Evolutionary conservation across 1,140 invertebrate genomes (phyloP), one percentile per base, ranked within the genome.

Genomic region (Camponotus pennsylvanicus): DNA sequence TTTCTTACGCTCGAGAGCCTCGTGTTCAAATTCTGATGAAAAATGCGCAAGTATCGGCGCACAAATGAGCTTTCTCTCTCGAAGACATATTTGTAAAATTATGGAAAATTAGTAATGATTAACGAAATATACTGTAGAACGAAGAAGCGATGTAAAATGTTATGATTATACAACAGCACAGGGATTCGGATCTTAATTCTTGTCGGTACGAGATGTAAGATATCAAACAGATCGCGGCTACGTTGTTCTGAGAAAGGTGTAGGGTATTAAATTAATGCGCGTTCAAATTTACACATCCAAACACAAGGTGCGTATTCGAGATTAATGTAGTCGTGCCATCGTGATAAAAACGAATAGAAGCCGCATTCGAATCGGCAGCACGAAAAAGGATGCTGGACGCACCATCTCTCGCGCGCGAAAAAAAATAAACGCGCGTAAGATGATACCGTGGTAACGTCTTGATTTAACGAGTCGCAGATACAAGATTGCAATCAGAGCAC

Each of bases 381-480:
- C 21, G 79, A 71, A 40, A 73, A 59, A 45, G 32, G 15, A 61
- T 40, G 40, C 1, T 27, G 18, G 40, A 73, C 69, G 66, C 21
- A 21, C 5, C 49, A 27, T 32, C 15, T 55, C 15, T 71, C 55
- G 67, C 52, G 79, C 55, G 79, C 79, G 55, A 52, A 59, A 71
- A 67, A 82, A 70, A 40, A 82, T 55, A 71, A 71, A n/a, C 40
- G 37, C 40, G 67, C 79, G 52, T 71, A 82, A 83, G 79, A 83
- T 83, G 79, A 83, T 83, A 83, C 73, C 79, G 79, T 83, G 79
- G 79, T 83, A 83, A 83, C 79, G 79, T 83, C 79, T 83, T 83
- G 79, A 83, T 83, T 83, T 83, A 83, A 83, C 79, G 79, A 83
- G 79, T 75, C 79, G 79, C 79, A 75, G 79, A 61, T 83, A 83